Base-by-base conservation (phyloP, 2,888 invertebrate species). In the Brachypalpus laphriformis region DNA sequence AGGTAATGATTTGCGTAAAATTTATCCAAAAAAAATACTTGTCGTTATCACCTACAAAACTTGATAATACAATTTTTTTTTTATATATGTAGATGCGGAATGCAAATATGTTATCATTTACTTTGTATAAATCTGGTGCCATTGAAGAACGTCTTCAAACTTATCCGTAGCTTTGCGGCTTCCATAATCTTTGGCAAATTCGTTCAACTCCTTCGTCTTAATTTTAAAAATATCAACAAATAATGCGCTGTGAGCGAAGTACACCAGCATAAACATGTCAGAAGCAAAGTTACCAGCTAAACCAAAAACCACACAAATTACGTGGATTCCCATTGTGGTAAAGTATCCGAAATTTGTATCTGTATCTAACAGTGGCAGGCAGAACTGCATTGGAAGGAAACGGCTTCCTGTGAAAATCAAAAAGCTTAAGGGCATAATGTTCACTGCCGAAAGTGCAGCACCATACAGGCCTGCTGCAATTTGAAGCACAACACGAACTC, bases 61-160 rank as follows among this genome's bases (percentile, higher is more conserved):
- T 80, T 5, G 14, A 2, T 4, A 22, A 34, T 2, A 40, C 11
- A 40, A 40, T 5, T 40, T 1, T 8, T 8, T 31, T 9, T 11
- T 1, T 34, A 2, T 14, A 40, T 11, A 14, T 0, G 4, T 40
- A 4, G 0, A 2, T 0, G 5, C 2, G 11, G 5, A 6, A 14
- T n/a, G n/a, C 1, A 14, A 14, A 14, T 14, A n/a, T 1, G 4
- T 6, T 40, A 1, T 1, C n/a, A 28, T 0, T 45, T 81, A 87
- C 87, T 45, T 22, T 8, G 75, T 37, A 57, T 83, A 87, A 9
- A 16, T 40, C 28, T 87, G 86, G 61, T 88, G 88, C 87, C 87
- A 87, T 31, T 83, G 25, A 0, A 87, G 57, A 31, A 86, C 78
- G 34, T 82, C 86, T 1, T 47, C 16, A 0, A 87, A 56, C 11